phyloP scores from a whole-genome alignment of 2,113 vertebrate species.

The Thunnus thynnus region DNA sequence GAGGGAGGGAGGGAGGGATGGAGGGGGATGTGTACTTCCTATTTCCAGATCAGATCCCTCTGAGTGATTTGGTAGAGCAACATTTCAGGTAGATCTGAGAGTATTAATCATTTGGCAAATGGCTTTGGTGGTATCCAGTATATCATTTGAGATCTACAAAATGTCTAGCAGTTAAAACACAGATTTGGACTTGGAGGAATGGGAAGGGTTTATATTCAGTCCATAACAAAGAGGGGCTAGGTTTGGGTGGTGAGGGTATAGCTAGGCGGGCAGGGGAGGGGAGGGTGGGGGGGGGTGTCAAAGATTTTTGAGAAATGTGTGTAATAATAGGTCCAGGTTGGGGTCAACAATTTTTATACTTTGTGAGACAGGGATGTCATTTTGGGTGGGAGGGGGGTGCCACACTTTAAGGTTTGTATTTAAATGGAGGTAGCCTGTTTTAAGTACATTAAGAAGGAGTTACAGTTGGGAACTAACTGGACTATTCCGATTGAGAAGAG shows the following conservation, averaged over 20 bases:
- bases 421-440: conserved; percentile 78
- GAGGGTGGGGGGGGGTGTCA: conserved; percentile 11
- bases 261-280: conserved; percentile 15
- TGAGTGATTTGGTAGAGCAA: conserved; percentile 39
- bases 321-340: conserved; percentile 68
- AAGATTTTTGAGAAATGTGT: conserved; percentile 76
- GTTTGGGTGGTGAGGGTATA: conserved; percentile 34
- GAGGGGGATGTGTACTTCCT: conserved; percentile 30
- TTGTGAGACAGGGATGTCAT: conserved; percentile 72
- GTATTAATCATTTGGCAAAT: conserved; percentile 43
- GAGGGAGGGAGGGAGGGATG: conserved; percentile 4
- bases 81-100: conserved; percentile 64
- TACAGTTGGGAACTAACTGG: conserved; percentile 56
- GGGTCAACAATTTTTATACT: conserved; percentile 78
- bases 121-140: conserved; percentile 37
- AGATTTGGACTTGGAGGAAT: conserved; percentile 22
- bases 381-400: conserved; percentile 59
- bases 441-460: conserved; percentile 65
- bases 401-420: conserved; percentile 80
- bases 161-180: conserved; percentile 39
- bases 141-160: conserved; percentile 58
- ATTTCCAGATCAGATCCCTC: conserved; percentile 61
- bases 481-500: conserved; percentile 34
- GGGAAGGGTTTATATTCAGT: conserved; percentile 47
- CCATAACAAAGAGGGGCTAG: conserved; percentile 23